phyloP scores from a whole-genome alignment of 1,140 invertebrate species.

The Tyrophagus putrescentiae region DNA sequence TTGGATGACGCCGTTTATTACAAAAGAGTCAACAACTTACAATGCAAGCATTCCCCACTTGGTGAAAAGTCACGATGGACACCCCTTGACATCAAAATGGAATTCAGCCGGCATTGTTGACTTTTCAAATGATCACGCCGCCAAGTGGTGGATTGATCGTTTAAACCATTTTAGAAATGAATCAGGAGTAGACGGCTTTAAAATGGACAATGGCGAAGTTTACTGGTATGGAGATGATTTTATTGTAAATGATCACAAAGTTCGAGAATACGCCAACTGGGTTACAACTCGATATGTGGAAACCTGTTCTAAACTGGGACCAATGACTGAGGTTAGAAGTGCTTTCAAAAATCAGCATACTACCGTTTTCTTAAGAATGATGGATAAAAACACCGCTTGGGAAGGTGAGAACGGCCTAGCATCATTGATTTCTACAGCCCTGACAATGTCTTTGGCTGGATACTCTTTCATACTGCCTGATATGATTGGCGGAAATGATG shows the following conservation, averaged over 20 bases:
- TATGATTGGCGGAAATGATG: conserved; percentile 77
- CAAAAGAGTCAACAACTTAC: conserved; percentile 49
- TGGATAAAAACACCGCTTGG: conserved; percentile 69
- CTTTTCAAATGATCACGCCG: conserved; percentile 56
- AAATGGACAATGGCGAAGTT: conserved; percentile 81
- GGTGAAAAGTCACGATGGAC: conserved; percentile 27
- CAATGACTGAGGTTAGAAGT: conserved; percentile 54
- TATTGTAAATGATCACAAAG: conserved; percentile 25
- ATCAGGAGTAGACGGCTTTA: conserved; percentile 64
- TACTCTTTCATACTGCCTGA: conserved; percentile 73
- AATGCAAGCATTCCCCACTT: conserved; percentile 28
- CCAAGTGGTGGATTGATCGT: conserved; percentile 52
- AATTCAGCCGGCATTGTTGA: conserved; percentile 51
- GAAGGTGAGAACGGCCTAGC: conserved; percentile 53
- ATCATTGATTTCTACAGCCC: conserved; percentile 59
- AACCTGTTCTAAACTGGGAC: conserved; percentile 46
- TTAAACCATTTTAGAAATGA: conserved; percentile 43
- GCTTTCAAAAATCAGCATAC: conserved; percentile 51
- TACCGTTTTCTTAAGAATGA: conserved; percentile 67
- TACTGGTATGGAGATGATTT: conserved; percentile 36
- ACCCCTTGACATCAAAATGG: conserved; percentile 63
- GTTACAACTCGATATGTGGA: conserved; percentile 49
- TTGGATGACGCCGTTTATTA: conserved; percentile 82
- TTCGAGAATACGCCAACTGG: conserved; percentile 43
- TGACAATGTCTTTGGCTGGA: conserved; percentile 52